These are phyloP conservation scores for Poecilus cupreus DNA, from an alignment of 2,888 invertebrate species.

Conservation along the genomic window DNA sequence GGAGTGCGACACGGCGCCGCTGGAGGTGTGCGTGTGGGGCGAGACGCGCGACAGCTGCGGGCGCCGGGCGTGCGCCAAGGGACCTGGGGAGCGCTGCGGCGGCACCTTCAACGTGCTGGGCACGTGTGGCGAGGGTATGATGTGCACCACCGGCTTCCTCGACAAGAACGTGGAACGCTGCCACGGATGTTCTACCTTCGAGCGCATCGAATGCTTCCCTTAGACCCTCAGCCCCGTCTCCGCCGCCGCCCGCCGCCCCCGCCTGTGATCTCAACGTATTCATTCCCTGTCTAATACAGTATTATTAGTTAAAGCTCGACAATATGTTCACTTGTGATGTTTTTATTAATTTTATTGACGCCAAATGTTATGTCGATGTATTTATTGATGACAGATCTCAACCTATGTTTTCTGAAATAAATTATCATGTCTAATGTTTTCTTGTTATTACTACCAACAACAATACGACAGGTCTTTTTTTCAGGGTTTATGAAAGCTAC, in stretches of 20 bases:
- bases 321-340: slow-evolving; percentile 1
- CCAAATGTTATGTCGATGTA: slow-evolving; percentile 31
- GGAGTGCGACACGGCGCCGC: slow-evolving; percentile 69
- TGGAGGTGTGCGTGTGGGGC: slow-evolving; percentile 68
- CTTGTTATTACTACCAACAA: no score
- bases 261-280: slow-evolving; percentile 8
- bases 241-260: no score
- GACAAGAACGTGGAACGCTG: slow-evolving; percentile 67
- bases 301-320: slow-evolving; percentile 6
- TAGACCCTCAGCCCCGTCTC: no score
- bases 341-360: background rate
- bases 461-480: no score
- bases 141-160: slow-evolving; percentile 65
- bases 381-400: slow-evolving; percentile 55
- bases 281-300: slow-evolving; percentile 35
- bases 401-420: slow-evolving; percentile 16
- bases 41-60: slow-evolving; percentile 69
- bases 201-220: slow-evolving; percentile 67
- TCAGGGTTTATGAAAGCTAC: no score
- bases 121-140: slow-evolving; percentile 69
- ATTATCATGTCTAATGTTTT: background rate
- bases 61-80: slow-evolving; percentile 69
- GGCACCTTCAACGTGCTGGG: slow-evolving; percentile 65
- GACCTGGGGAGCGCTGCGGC: slow-evolving; percentile 70
- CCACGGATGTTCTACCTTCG: slow-evolving; percentile 69